phyloP scores from a whole-genome alignment of 2,797 vertebrate genomes.

The Apogon talboti region DNA sequence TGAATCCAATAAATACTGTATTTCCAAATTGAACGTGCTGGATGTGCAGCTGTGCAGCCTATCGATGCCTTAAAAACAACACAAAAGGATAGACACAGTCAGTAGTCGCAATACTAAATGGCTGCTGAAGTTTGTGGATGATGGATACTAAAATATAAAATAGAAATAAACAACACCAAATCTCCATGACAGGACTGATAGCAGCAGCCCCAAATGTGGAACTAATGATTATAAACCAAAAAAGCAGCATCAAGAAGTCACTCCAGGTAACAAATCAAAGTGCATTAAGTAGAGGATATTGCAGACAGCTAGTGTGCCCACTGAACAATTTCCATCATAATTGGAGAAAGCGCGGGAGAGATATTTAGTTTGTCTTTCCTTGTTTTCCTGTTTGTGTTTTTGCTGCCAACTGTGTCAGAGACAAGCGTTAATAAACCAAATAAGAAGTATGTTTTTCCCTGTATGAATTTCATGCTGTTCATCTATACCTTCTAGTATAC shows the following conservation, averaged over 20 bases:
- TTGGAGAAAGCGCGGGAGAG: slow-evolving; percentile 10
- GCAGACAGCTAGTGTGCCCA: slow-evolving; percentile 1
- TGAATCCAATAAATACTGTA: slow-evolving; percentile 26
- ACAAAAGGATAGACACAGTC: not conserved
- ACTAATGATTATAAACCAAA: slow-evolving; percentile 22
- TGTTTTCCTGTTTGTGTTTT: slow-evolving; percentile 8
- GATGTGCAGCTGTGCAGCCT: slow-evolving; percentile 4
- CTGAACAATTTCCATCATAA: slow-evolving; percentile 13
- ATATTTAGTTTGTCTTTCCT: slow-evolving; percentile 1
- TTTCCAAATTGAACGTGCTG: slow-evolving; percentile 18
- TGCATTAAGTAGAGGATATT: slow-evolving; percentile 1
- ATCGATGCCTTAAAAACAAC: not conserved
- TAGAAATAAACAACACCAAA: not conserved
- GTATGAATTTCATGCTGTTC: too few relatives aligned
- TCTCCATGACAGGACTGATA: not conserved
- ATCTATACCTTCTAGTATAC: too few relatives aligned
- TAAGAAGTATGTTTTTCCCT: too few relatives aligned
- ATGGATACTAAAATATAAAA: not conserved
- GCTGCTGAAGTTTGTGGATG: slow-evolving; percentile 5
- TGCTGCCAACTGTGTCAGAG: slow-evolving; percentile 10
- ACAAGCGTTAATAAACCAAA: slow-evolving; percentile 3
- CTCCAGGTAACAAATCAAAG: not conserved
- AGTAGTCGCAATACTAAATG: not conserved
- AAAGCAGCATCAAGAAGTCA: slow-evolving; percentile 1
- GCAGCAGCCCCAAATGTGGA: not conserved